Conservation (phyloP, 2,888 invertebrate species). For the Trissolcus brochymenae region DNA sequence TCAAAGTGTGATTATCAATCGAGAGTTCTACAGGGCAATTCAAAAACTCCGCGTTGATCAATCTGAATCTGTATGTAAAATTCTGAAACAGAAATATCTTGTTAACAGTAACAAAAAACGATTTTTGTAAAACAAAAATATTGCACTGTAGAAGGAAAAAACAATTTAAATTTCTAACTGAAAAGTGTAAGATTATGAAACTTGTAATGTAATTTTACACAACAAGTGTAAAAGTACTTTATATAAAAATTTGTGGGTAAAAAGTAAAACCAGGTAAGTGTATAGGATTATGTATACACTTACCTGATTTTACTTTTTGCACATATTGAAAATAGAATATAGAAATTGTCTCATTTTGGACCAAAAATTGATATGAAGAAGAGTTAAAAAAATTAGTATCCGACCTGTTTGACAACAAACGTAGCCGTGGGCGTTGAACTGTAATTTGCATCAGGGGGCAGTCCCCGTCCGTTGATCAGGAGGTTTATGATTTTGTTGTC, state of each 20-base stretch:
- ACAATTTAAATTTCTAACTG: neutral
- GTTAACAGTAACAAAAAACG: neutral
- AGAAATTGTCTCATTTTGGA: too few species aligned
- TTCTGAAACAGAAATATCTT: conserved; percentile 78
- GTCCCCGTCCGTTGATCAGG: conserved; percentile 88
- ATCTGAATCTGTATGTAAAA: conserved; percentile 85
- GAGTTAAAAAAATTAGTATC: neutral
- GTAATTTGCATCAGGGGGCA: conserved; percentile 63
- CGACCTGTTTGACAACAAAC: conserved; percentile 83
- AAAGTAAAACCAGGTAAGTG: too few species aligned
- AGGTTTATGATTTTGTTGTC: conserved; percentile 90
- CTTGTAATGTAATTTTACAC: too few species aligned
- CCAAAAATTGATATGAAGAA: too few species aligned
- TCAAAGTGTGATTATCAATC: conserved; percentile 88
- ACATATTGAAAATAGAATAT: too few species aligned
- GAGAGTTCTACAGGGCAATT: conserved; percentile 92
- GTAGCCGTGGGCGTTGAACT: conserved; percentile 80
- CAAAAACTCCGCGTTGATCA: conserved; percentile 90
- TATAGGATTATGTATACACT: too few species aligned
- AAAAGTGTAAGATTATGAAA: too few species aligned
- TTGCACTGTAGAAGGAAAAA: neutral
- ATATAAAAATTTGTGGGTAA: too few species aligned
- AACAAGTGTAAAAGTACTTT: too few species aligned
- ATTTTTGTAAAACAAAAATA: neutral
- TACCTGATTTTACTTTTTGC: too few species aligned